A percentile compares a stretch with the other conserved stretches of the same genome.
Evolutionary conservation across 2,113 vertebrate species (phyloP).

Genomic region (Galemys pyrenaicus): DNA sequence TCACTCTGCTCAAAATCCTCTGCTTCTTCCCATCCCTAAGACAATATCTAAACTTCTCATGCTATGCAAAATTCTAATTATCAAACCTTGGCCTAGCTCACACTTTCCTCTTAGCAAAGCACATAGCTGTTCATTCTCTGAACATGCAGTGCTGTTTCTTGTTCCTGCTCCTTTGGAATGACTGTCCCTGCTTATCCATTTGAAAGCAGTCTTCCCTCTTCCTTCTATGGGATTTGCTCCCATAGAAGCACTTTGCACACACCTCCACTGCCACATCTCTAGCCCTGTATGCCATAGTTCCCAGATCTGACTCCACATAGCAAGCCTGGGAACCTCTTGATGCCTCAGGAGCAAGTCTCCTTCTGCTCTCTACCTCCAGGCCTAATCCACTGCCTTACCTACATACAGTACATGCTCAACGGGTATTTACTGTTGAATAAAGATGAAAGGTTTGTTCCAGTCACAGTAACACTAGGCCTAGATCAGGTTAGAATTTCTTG

Average conservation of each 20-base stretch:
- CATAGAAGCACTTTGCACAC: neutral
- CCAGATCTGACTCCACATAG: neutral
- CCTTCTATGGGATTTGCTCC: neutral
- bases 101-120: neutral
- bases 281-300: neutral
- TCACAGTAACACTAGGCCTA: neutral
- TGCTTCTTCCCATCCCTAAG: neutral
- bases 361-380: neutral
- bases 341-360: neutral
- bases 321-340: neutral
- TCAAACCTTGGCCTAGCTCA: neutral
- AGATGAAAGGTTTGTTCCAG: neutral
- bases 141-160: neutral
- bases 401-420: neutral
- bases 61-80: neutral
- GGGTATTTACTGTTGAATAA: neutral
- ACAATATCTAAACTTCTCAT: conserved; percentile 6
- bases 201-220: neutral
- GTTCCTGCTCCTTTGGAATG: neutral
- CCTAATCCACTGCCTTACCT: neutral
- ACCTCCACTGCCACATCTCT: neutral
- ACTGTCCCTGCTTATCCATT: neutral
- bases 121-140: neutral
- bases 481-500: neutral
- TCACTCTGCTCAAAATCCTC: neutral